Base-by-base conservation (phyloP, 2,113 vertebrate genomes). In the Leuciscus idus region DNA sequence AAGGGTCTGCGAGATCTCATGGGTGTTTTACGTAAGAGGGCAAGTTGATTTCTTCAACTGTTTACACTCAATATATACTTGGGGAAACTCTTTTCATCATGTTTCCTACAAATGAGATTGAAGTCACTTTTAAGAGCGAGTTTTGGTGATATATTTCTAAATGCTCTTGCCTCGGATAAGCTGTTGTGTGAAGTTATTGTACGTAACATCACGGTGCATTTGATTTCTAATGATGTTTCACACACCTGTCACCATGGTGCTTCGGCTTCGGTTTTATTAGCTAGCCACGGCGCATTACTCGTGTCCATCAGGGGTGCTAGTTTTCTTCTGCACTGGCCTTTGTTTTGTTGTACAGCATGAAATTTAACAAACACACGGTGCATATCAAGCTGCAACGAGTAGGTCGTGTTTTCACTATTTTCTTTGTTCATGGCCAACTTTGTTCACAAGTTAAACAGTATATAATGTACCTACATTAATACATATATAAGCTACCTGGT, bases 401-500 rank as follows among this genome's bases (percentile, higher is more conserved):
- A 13, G 62, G 77, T 70, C 46, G 15, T 43, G 79, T 74, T 78
- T 48, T 33, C 28, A 48, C 36, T 6, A 52, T 79, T 72, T 72
- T 39, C 36, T n/a, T n/a, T 73, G 13, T 46, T 55, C 33, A 83
- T 43, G 4, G 30, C 50, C 68, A 73, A 73, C 50, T 57, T 83
- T 26, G 2, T 55, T 62, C 23, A 62, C 81, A 57, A 59, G 48
- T 86, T 68, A 36, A 81, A 64, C 36, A 1, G 19, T 68, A 73
- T 84, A 82, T 59, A 52, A 72, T 74, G 43, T 66, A 84, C 48
- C 17, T 77, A 79, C 73, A 43, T 43, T 2, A 87, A 33, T 85
- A 81, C 81, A 78, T 43, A 9, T 73, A 85, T 88, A 80, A 84
- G 57, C 83, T 82, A 83, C 64, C 77, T 70, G 57, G 55, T 77